Evolutionary conservation across 2,888 invertebrate genomes (phyloP).

Genomic region (Clivina fossor): DNA sequence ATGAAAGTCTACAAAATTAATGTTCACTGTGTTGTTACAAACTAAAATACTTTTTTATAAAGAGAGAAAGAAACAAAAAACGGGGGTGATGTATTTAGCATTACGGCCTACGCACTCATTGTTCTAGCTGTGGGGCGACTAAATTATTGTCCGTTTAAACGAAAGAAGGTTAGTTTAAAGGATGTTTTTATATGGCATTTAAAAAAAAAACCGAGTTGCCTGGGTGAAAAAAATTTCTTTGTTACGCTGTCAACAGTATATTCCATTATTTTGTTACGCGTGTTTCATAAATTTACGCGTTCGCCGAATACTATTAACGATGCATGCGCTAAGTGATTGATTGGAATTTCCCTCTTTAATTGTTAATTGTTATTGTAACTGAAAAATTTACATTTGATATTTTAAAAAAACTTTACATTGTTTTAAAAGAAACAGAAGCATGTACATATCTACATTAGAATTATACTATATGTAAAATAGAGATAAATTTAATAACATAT

Average conservation of each 20-base stretch:
- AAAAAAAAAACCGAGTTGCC: no score
- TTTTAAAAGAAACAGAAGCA: no score
- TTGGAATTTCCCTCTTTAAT: no score
- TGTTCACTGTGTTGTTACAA: background rate
- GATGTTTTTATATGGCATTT: slow-evolving; percentile 29
- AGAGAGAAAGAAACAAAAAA: slow-evolving; percentile 8
- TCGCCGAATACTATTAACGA: no score
- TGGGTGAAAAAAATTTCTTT: slow-evolving; percentile 27
- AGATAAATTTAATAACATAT: no score
- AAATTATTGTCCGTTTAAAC: slow-evolving; percentile 14
- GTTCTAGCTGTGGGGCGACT: slow-evolving; percentile 25
- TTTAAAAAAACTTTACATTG: no score
- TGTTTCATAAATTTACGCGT: slow-evolving; percentile 29
- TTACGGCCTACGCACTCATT: slow-evolving; percentile 28
- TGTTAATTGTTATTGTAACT: no score
- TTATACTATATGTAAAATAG: no score
- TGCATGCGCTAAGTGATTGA: no score
- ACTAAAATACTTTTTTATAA: slow-evolving; percentile 1
- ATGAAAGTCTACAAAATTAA: no score
- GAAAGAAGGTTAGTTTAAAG: slow-evolving; percentile 27
- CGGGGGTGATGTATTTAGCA: slow-evolving; percentile 23
- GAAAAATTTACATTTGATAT: no score
- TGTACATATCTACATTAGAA: no score
- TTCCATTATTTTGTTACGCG: slow-evolving; percentile 23
- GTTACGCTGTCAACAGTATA: slow-evolving; percentile 31